Base-by-base conservation (phyloP, 2,113 vertebrate genomes). In the Salvelinus alpinus region DNA sequence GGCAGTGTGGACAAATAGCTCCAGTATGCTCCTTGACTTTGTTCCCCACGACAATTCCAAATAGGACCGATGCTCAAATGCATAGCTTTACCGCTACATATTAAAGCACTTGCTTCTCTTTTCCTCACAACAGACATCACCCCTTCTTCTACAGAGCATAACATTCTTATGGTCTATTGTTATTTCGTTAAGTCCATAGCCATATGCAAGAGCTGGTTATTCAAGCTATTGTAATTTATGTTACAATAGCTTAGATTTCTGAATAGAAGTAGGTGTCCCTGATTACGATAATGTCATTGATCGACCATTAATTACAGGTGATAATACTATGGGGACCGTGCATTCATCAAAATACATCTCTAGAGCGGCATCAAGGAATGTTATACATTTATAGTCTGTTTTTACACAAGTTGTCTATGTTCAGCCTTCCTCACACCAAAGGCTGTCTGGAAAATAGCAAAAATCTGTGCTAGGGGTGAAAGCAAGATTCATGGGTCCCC, bases 1-100 rank as follows among this genome's bases (percentile, higher is more conserved):
- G 27, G n/a, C 24, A 25, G 48, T 27, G 64, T 54, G 85, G 85
- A 90, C 89, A 90, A 88, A 89, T 86, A 80, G 76, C 44, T 54
- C 62, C 73, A 72, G 76, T 12, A 59, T 47, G 34, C 11, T 47
- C 77, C n/a, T 64, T 71, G 73, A 69, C 5, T 34, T 34, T 66
- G 75, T 60, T 29, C 77, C 29, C 67, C 80, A 68, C 79, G 59
- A 38, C 31, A 9, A 20, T 31, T 68, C 51, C 24, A 57, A 20
- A 59, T 1, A 59, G 51, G 34, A 72, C 24, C 24, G 51, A 79
- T 78, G 87, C 75, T 76, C 87, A 88, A 87, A 90, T 86, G 84
- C 86, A 87, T 72, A 81, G 82, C 70, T 79, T 75, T 24, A 64
- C 72, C 72, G n/a, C 60, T 48, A 25, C 73, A 51, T 75, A 67